Evolutionary conservation across 2,797 vertebrate species (phyloP), one percentile per base, ranked within the genome.

Genomic region (Limnodromus scolopaceus): DNA sequence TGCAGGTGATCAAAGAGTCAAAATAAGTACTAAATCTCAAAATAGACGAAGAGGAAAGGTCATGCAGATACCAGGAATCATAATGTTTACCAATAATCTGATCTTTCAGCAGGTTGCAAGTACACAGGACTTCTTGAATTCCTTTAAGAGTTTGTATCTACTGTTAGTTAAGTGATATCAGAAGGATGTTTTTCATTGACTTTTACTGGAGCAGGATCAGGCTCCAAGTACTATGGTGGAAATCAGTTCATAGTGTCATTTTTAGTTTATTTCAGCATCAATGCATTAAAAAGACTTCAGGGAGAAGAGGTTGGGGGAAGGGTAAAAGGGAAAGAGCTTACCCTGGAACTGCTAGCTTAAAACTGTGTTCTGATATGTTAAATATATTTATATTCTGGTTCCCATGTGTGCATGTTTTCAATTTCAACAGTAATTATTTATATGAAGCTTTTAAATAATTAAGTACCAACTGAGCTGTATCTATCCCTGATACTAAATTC

Each of bases 391-490:
- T 89, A 82, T 43, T 48, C 36, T 75, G 5, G 63, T 89, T 83
- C 68, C 39, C 82, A 55, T 81, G 64, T 55, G 71, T 92, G 48
- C 60, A 65, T 95, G 92, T 92, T 97, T 97, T 96, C 58, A 93
- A 94, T 97, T 97, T 97, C 82, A 89, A 84, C 61, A 88, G 94
- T 88, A 98, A 98, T 98, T 97, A 97, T 98, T 98, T 94, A 97
- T 96, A 90, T 82, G 72, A 95, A 96, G 38, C 76, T 93, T 96
- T 96, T 97, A 96, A 97, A 98, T 98, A 97, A 96, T 97, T 97
- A 95, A 97, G 58, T 92, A 92, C 8, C 85, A 94, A 81, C 87
- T 80, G 78, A 93, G 71, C 79, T 64, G 38, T 87, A 92, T 93
- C 70, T 92, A 78, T 81, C 38, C 54, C 72, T 72, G 79, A 51